These are phyloP conservation scores for Diplodus sargus DNA, from an alignment of 2,797 vertebrate species.

Conservation along the genomic window DNA sequence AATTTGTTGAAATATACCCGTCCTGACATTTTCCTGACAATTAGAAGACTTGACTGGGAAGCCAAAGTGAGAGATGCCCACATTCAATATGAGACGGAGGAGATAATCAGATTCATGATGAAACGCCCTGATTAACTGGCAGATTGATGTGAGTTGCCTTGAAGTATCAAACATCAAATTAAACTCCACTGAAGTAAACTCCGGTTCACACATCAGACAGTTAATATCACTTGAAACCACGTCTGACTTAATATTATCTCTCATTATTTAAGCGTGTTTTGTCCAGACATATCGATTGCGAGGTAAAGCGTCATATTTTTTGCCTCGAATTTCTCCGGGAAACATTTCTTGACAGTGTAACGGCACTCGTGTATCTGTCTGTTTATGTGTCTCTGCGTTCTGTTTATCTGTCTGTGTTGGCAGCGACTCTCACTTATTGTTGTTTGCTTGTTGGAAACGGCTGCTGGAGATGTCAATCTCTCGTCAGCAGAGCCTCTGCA, in stretches of 20 bases:
- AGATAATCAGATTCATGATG: constrained; percentile 33
- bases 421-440: constrained; percentile 58
- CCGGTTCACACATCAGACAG: constrained; percentile 13
- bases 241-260: not conserved
- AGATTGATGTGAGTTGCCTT: constrained; percentile 42
- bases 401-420: constrained; percentile 58
- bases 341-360: constrained; percentile 31
- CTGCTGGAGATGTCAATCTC: constrained; percentile 72
- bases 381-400: constrained; percentile 45
- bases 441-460: constrained; percentile 66
- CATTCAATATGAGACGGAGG: constrained; percentile 4
- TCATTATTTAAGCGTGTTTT: not conserved
- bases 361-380: constrained; percentile 33
- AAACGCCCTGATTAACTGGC: constrained; percentile 41
- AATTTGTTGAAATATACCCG: constrained; percentile 13
- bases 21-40: constrained; percentile 33
- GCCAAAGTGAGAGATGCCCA: constrained; percentile 26
- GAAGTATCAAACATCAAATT: constrained; percentile 47
- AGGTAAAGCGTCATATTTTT: not conserved
- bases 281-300: not conserved
- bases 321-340: not conserved
- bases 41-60: constrained; percentile 15
- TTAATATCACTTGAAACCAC: not conserved
- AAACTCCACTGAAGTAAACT: constrained; percentile 30
- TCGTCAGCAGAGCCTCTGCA: constrained; percentile 63